A percentile compares a stretch with the other conserved stretches of the same genome.
phyloP scores from a whole-genome alignment of 2,888 invertebrate species.

The Lithophane ornitopus region DNA sequence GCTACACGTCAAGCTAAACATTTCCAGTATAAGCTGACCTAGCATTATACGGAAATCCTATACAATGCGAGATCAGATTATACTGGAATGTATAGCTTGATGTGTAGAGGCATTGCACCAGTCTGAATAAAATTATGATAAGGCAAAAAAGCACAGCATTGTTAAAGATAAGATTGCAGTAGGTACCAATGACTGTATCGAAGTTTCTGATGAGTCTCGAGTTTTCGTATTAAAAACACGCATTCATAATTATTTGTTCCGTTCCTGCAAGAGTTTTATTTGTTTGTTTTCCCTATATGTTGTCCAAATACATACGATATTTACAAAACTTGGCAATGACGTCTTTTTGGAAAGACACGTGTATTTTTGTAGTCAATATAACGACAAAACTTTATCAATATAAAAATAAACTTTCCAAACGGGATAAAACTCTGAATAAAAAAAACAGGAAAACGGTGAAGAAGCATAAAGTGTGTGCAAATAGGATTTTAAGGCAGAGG shows the following conservation, averaged over 20 bases:
- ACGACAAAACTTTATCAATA: background rate
- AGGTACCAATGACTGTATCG: conserved; percentile 5
- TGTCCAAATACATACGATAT: background rate
- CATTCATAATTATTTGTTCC: conserved; percentile 21
- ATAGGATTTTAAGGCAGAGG: background rate
- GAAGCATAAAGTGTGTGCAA: background rate
- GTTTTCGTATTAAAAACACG: conserved; percentile 29
- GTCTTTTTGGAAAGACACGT: conserved; percentile 14
- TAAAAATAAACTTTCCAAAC: conserved; percentile 17
- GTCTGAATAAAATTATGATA: background rate
- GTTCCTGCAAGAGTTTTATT: conserved; percentile 22
- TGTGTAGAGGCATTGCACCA: background rate
- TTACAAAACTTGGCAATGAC: conserved; percentile 24
- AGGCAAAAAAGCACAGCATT: background rate
- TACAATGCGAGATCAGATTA: too few species aligned
- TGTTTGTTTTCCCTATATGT: conserved; percentile 48
- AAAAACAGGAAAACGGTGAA: conserved; percentile 8
- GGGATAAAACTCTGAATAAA: background rate
- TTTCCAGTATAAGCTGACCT: too few species aligned
- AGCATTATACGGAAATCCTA: too few species aligned
- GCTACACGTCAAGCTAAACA: too few species aligned
- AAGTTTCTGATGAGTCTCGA: conserved; percentile 26
- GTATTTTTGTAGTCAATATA: background rate
- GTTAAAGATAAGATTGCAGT: conserved; percentile 7
- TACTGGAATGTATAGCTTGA: too few species aligned